A percentile compares a stretch with the other conserved stretches of the same genome.
phyloP scores from a whole-genome alignment of 1,140 invertebrate species.

The Triops cancriformis region DNA sequence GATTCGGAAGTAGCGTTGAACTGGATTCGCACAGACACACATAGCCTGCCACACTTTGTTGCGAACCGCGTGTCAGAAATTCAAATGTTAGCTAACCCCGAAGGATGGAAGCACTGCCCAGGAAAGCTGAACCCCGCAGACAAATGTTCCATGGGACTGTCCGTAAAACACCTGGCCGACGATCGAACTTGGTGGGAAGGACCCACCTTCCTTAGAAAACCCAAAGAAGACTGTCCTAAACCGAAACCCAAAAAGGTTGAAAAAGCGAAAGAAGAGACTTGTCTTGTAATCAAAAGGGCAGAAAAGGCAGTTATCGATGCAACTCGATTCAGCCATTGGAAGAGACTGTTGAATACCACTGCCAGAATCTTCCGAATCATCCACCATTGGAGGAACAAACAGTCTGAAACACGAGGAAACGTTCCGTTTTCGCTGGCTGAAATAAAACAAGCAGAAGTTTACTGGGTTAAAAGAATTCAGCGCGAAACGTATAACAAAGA shows the following conservation, averaged over 20 bases:
- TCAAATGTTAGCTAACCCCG: conserved; percentile 27
- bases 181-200: conserved; percentile 19
- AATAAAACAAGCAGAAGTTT: background rate
- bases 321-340: background rate
- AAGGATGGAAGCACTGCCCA: conserved; percentile 32
- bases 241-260: background rate
- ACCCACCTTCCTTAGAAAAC: background rate
- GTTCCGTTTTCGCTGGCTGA: background rate
- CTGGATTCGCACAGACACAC: too few species aligned
- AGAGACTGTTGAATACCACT: background rate
- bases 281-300: too few species aligned
- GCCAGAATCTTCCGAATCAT: background rate
- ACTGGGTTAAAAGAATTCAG: background rate
- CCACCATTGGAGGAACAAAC: background rate
- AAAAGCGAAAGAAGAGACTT: background rate
- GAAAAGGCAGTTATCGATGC: background rate
- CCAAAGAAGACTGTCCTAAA: background rate
- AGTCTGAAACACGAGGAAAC: background rate
- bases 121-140: conserved; percentile 34
- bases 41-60: conserved; percentile 39
- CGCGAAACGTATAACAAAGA: background rate
- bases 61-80: conserved; percentile 40
- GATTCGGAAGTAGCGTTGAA: conserved; percentile 37
- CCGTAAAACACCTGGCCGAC: background rate
- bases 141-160: conserved; percentile 31